phyloP scores from a whole-genome alignment of 2,888 invertebrate genomes.

The Melanostoma scalare region DNA sequence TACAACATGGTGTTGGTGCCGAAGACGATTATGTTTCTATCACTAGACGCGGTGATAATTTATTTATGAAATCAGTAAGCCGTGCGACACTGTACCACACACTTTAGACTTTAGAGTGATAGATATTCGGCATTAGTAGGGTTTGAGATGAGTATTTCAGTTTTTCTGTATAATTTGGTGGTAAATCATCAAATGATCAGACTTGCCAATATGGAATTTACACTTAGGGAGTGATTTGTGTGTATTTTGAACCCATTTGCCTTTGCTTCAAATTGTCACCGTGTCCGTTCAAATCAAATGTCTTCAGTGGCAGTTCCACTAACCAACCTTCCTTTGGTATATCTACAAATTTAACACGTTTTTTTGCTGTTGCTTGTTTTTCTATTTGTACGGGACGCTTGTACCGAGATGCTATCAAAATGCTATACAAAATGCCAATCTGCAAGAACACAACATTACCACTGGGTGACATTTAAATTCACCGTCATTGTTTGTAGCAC shows the following conservation, averaged over 20 bases:
- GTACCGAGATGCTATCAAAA: slow-evolving; percentile 60
- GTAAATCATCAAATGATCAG: too few species aligned
- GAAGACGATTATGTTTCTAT: not conserved
- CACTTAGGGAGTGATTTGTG: too few species aligned
- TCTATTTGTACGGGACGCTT: not conserved
- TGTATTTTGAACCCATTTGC: too few species aligned
- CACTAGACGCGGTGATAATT: slow-evolving; percentile 40
- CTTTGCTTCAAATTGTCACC: too few species aligned
- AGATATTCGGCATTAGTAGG: slow-evolving; percentile 35
- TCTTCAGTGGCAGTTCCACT: too few species aligned
- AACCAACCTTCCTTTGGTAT: too few species aligned
- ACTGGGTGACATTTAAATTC: slow-evolving; percentile 69
- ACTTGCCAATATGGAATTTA: too few species aligned
- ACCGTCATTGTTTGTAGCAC: slow-evolving; percentile 14
- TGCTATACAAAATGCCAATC: slow-evolving; percentile 58
- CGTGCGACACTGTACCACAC: slow-evolving; percentile 56
- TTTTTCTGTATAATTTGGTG: too few species aligned
- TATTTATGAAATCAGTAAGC: slow-evolving; percentile 61
- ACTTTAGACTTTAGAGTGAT: slow-evolving; percentile 47
- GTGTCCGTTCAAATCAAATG: too few species aligned
- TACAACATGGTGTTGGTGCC: not conserved
- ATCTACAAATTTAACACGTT: too few species aligned
- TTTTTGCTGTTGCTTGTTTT: too few species aligned
- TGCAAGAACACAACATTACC: slow-evolving; percentile 42
- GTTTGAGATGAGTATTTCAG: not conserved